Percentiles rank a stretch among this genome's conserved stretches.
Conservation (phyloP, 2,113 vertebrate species). For the Periophthalmodon schlosseri region DNA sequence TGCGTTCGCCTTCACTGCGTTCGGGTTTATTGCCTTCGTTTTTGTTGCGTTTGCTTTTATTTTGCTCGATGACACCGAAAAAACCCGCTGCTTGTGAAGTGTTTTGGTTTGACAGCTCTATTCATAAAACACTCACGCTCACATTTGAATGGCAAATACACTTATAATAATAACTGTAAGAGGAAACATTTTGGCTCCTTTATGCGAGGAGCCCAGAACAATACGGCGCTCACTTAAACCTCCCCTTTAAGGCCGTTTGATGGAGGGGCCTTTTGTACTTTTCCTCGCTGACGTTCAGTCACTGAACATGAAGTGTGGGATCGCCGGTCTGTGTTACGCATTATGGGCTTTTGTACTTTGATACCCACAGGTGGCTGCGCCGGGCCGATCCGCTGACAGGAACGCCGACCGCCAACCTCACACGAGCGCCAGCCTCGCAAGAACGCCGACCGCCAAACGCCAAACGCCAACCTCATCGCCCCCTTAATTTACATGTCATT, state of each 20-base stretch:
- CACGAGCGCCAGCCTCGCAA: too few relatives aligned
- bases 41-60: neutral
- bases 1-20: too few relatives aligned
- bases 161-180: constrained; percentile 20
- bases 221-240: neutral
- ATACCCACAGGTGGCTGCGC: constrained; percentile 37
- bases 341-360: constrained; percentile 13
- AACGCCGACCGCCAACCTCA: neutral
- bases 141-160: constrained; percentile 12
- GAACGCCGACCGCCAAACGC: too few relatives aligned
- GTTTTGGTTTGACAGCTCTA: constrained; percentile 27
- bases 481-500: constrained; percentile 41
- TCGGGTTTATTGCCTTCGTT: too few relatives aligned
- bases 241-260: constrained; percentile 16
- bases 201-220: constrained; percentile 16
- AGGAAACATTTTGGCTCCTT: neutral
- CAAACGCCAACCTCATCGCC: constrained; percentile 2
- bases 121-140: constrained; percentile 1
- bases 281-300: constrained; percentile 33
- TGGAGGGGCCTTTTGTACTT: constrained; percentile 21
- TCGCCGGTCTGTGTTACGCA: neutral
- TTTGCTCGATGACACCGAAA: neutral
- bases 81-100: neutral
- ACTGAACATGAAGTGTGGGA: constrained; percentile 20
- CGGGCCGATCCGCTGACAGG: constrained; percentile 33